A percentile compares a stretch with the other conserved stretches of the same genome.
Evolutionary conservation across 1,140 invertebrate species (phyloP).

Genomic region (Micrasema longulum): DNA sequence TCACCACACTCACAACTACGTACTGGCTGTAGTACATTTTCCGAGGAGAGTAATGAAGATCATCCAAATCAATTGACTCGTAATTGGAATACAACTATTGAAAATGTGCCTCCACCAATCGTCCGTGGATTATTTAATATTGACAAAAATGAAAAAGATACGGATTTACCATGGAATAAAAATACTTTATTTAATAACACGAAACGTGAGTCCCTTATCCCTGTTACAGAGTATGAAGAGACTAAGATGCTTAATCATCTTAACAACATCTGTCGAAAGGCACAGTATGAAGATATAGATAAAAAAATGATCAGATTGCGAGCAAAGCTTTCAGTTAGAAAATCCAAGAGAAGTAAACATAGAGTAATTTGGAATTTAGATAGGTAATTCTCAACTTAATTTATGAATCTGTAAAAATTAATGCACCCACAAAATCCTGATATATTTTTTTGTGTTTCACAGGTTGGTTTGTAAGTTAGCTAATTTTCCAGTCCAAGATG

Average conservation of each 20-base stretch:
- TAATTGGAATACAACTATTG: slow-evolving; percentile 13
- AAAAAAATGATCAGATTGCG: slow-evolving; percentile 43
- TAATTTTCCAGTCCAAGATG: slow-evolving; percentile 47
- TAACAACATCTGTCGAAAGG: slow-evolving; percentile 42
- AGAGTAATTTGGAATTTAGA: slow-evolving; percentile 45
- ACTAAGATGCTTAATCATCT: slow-evolving; percentile 48
- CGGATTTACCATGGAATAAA: slow-evolving; percentile 41
- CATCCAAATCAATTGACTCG: slow-evolving; percentile 12
- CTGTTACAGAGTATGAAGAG: slow-evolving; percentile 47
- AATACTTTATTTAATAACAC: background rate
- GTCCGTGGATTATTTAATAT: slow-evolving; percentile 20
- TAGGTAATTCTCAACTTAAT: slow-evolving; percentile 37
- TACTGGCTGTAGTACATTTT: slow-evolving; percentile 7
- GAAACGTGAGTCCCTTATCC: slow-evolving; percentile 25
- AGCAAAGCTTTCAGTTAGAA: slow-evolving; percentile 47
- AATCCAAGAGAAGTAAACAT: slow-evolving; percentile 49
- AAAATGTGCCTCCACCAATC: slow-evolving; percentile 1
- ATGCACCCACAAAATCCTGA: background rate
- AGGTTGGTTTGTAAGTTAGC: slow-evolving; percentile 43
- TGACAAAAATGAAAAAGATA: background rate
- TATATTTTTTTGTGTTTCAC: background rate
- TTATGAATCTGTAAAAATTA: background rate
- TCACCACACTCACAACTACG: background rate
- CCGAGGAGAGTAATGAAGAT: slow-evolving; percentile 34
- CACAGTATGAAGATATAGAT: slow-evolving; percentile 42